Conservation (phyloP, 2,888 invertebrate genomes). For the Tortricodes alternella region DNA sequence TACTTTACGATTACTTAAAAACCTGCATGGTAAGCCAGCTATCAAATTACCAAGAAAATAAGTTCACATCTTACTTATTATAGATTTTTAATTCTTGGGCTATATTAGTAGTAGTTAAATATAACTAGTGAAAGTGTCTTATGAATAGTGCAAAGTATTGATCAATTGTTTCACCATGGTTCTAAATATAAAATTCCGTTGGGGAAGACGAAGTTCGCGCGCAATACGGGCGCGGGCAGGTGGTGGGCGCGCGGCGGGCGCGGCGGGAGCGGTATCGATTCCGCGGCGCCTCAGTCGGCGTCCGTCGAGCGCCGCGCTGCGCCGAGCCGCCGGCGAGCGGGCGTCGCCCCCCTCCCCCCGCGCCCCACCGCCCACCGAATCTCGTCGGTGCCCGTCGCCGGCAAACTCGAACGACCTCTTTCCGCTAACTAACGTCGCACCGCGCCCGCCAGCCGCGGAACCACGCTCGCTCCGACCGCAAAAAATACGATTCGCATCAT, state of each 20-base stretch:
- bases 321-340: conserved; percentile 76
- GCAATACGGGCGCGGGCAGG: conserved; percentile 76
- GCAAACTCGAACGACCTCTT: conserved; percentile 81
- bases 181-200: conserved; percentile 82
- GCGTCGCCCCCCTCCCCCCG: conserved; percentile 61
- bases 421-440: conserved; percentile 78
- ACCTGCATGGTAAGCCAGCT: no score
- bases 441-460: conserved; percentile 76
- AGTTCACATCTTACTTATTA: not conserved
- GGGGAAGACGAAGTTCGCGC: conserved; percentile 82
- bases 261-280: conserved; percentile 76
- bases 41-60: not conserved
- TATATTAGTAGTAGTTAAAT: not conserved
- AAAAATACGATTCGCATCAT: conserved; percentile 1
- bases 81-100: not conserved
- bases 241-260: conserved; percentile 63
- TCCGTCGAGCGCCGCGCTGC: conserved; percentile 81
- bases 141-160: conserved; percentile 81
- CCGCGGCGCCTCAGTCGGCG: conserved; percentile 79
- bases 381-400: conserved; percentile 64
- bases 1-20: no score
- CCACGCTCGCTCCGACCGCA: conserved; percentile 67
- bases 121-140: conserved; percentile 66
- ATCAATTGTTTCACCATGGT: conserved; percentile 81
- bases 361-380: conserved; percentile 50